A percentile compares a stretch with the other conserved stretches of the same genome.
phyloP scores from a whole-genome alignment of 2,888 invertebrate genomes.

The Mythimna loreyi region DNA sequence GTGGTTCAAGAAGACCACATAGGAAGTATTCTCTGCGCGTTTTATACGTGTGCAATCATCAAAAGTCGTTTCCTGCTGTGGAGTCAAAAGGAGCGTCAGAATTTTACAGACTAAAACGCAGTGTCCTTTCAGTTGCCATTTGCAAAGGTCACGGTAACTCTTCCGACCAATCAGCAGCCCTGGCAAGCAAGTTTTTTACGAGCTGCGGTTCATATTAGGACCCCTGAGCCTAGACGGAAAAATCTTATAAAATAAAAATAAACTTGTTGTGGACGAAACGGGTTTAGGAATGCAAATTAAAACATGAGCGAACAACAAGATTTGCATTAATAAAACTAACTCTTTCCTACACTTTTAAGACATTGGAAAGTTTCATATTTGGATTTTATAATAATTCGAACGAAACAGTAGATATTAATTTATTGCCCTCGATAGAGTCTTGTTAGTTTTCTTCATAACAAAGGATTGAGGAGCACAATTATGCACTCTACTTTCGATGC shows the following conservation, averaged over 20 bases:
- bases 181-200: too few relatives aligned
- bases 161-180: too few relatives aligned
- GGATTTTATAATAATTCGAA: neutral
- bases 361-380: neutral
- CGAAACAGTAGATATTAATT: neutral
- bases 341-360: neutral
- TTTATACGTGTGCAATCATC: too few relatives aligned
- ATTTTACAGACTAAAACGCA: too few relatives aligned
- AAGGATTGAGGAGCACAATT: neutral
- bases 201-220: neutral
- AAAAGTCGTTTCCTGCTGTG: too few relatives aligned
- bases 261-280: neutral
- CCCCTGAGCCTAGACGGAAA: neutral
- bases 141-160: too few relatives aligned
- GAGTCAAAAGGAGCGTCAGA: too few relatives aligned
- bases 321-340: neutral
- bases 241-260: constrained; percentile 1
- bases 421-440: constrained; percentile 11
- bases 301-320: neutral
- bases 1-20: neutral
- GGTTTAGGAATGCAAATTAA: constrained; percentile 3
- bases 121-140: too few relatives aligned
- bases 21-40: neutral
- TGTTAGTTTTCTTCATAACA: neutral
- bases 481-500: too few relatives aligned